Percentiles rank a stretch among this genome's conserved stretches.
Evolutionary conservation across 1,140 invertebrate species (phyloP).

Genomic region (Drosophila miranda): DNA sequence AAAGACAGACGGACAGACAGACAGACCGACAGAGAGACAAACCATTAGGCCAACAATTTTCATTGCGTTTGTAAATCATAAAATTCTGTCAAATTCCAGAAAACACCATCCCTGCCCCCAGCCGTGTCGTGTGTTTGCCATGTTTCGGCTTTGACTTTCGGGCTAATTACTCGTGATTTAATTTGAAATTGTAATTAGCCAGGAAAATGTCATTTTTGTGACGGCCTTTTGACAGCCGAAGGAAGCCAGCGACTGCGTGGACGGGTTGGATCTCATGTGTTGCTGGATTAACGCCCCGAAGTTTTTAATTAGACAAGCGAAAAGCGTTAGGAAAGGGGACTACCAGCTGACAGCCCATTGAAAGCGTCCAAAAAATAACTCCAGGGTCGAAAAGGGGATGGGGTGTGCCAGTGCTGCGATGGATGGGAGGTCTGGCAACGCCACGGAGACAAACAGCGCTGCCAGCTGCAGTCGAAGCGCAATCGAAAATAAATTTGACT

Average conservation of each 20-base stretch:
- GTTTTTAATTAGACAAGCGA: conserved; percentile 59
- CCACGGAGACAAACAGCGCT: conserved; percentile 29
- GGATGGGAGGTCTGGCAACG: conserved; percentile 3
- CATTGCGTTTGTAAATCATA: conserved; percentile 77
- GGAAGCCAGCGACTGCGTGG: conserved; percentile 8
- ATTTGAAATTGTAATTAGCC: conserved; percentile 81
- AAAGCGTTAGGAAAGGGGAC: not conserved
- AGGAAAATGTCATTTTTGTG: conserved; percentile 75
- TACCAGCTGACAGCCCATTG: not conserved
- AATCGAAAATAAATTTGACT: conserved; percentile 60
- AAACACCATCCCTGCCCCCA: not conserved
- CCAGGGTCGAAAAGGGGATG: too few species aligned
- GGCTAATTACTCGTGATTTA: conserved; percentile 79
- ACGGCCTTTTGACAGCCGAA: conserved; percentile 57
- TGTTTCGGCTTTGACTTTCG: conserved; percentile 60
- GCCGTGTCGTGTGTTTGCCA: conserved; percentile 13
- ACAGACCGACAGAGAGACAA: conserved; percentile 49
- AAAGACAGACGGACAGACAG: conserved; percentile 16
- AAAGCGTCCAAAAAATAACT: too few species aligned
- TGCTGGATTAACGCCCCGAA: conserved; percentile 52
- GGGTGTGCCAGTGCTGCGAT: conserved; percentile 3
- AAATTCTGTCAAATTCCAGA: conserved; percentile 67
- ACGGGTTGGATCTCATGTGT: conserved; percentile 43
- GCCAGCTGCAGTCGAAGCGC: conserved; percentile 43
- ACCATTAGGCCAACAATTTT: conserved; percentile 66